Evolutionary conservation across 2,888 invertebrate species (phyloP), one percentile per base, ranked within the genome.

Genomic region (Volucella inflata): DNA sequence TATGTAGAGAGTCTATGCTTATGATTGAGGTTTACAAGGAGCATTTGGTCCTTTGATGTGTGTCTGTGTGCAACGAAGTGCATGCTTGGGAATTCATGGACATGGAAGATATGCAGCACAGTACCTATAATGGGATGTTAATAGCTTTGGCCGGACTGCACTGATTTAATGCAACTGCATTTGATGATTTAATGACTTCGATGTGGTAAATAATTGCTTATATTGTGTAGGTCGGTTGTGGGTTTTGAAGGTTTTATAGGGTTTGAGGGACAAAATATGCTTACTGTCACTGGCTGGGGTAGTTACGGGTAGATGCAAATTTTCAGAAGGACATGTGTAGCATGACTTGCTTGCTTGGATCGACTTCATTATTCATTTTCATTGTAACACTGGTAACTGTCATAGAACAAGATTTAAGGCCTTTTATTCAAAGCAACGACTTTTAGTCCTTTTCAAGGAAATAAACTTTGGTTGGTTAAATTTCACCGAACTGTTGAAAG

Each of bases 121-220:
- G 68, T 81, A n/a, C n/a, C n/a, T n/a, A n/a, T n/a, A 85, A 85
- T 85, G 81, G 76, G 81, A 85, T 85, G 76, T 68, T 72, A 81
- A 81, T 72, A 72, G 85, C 76, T 67, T 67, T 51, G 55, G 65
- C 60, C 46, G 67, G 81, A 72, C 65, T 55, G 55, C 42, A 68
- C 72, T 85, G 81, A 85, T 81, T 85, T 85, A 85, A 80, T 85
- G 85, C 71, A 72, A 72, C 85, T 80, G 85, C 85, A 80, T 71
- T 81, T 81, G 80, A 85, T 81, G 72, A 85, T 85, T 85, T 85
- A 85, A 79, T 80, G 80, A 85, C 85, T 85, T 68, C 65, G 65
- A 67, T 85, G 71, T 65, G 79, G 40, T 59, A 77, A 77, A 62
- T 70, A 62, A 77, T 70, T 62, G 70, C 68, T 62, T 42, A 9